phyloP scores from a whole-genome alignment of 2,113 vertebrate species.

The Aix galericulata region DNA sequence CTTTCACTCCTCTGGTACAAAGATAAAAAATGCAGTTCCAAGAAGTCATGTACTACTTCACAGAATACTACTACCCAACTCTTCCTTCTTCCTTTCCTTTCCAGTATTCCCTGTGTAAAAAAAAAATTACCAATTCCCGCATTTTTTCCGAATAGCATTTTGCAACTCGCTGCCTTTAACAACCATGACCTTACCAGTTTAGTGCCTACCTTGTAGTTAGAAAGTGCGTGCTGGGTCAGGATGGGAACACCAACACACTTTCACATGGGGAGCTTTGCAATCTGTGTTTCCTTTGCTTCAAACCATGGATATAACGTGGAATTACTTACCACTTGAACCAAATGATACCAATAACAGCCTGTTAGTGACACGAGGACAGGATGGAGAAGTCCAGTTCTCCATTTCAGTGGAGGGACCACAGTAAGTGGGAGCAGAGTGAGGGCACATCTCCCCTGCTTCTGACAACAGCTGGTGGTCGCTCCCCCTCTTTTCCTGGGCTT shows the following conservation, averaged over 20 bases:
- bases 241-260: neutral
- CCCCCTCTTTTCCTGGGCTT: neutral
- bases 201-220: neutral
- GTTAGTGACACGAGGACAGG: neutral
- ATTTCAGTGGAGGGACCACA: neutral
- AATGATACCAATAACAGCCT: neutral
- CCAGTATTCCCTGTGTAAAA: neutral
- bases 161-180: neutral
- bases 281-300: neutral
- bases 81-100: neutral
- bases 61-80: neutral
- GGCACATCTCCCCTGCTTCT: neutral
- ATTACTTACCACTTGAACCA: neutral
- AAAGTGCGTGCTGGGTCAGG: neutral
- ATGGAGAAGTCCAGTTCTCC: neutral
- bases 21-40: neutral
- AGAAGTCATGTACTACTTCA: neutral
- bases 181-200: neutral
- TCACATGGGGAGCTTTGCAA: neutral
- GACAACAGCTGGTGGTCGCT: neutral
- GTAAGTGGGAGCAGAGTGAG: neutral
- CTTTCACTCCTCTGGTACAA: neutral
- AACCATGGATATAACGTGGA: neutral
- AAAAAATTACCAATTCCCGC: neutral
- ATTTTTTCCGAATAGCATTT: neutral